Evolutionary conservation across 2,797 vertebrate genomes (phyloP), one percentile per base, ranked within the genome.

Genomic region (Botia kubotai): DNA sequence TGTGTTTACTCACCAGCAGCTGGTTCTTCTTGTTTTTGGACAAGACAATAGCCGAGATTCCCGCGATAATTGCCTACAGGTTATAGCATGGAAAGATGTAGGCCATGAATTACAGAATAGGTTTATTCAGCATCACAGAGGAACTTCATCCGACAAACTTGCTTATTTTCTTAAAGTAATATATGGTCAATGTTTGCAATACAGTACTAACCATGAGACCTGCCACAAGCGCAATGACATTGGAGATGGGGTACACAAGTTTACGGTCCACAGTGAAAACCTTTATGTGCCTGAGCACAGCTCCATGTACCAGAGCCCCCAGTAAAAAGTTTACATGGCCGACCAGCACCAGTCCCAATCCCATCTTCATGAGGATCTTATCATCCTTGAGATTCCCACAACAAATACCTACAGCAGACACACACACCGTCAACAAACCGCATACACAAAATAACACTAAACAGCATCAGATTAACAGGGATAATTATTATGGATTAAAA

Each of bases 351-450:
- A 97, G 89, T 52, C 93, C 93, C 88, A 99, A 92, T 4, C 97
- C 97, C 0, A 95, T 95, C 90, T 97, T 98, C 98, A 97, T 97
- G 84, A 99, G 91, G 88, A 93, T 85, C 86, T 94, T 95, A 87
- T 88, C 89, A 87, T 95, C 93, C 67, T 94, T 92, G 17, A 94
- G 94, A 89, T 77, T 91, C 82, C 89, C 94, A 85, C 92, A 93
- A 77, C 93, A 95, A 79, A 94, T n/a, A 78, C 93, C 94, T 95
- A 68, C 46, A 69, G 10, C 21, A 29, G 29, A 60, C 26, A 23
- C n/a, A 16, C 21, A 29, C 29, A 29, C 29, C 2, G 4, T 29
- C 2, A 29, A 4, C 2, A 2, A 29, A 29, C 29, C 2, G 29
- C 29, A 2, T 2, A 29, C 29, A 29, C 29, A 29, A 4, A 2